phyloP scores from a whole-genome alignment of 2,888 invertebrate genomes.

The Hydraecia micacea region DNA sequence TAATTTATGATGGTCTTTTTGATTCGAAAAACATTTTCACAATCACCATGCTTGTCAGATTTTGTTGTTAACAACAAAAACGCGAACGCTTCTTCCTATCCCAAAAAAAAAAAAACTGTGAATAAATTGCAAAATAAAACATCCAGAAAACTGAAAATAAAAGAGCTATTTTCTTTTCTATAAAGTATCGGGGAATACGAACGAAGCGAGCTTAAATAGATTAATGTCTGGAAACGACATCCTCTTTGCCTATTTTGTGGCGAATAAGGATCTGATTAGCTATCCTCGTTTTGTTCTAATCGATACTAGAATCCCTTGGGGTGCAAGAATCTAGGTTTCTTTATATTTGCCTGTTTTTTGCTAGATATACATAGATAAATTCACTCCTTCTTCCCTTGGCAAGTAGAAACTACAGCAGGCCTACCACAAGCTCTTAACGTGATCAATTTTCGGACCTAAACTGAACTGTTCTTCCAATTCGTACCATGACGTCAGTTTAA shows the following conservation, averaged over 20 bases:
- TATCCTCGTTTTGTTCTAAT: slow-evolving; percentile 26
- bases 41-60: background rate
- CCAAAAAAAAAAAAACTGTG: background rate
- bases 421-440: no score
- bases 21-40: no score
- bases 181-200: slow-evolving; percentile 31
- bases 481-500: no score
- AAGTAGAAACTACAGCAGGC: no score
- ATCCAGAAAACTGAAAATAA: slow-evolving; percentile 11
- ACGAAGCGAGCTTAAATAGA: slow-evolving; percentile 44
- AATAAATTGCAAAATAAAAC: slow-evolving; percentile 8
- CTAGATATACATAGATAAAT: background rate
- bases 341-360: background rate
- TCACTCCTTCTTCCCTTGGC: no score
- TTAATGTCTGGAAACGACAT: slow-evolving; percentile 29
- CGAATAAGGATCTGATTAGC: slow-evolving; percentile 47
- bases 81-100: background rate
- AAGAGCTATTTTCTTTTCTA: slow-evolving; percentile 32
- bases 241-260: slow-evolving; percentile 56
- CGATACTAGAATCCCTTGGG: slow-evolving; percentile 28
- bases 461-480: no score
- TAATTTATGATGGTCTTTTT: background rate
- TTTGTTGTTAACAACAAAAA: background rate
- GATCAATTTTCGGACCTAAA: no score
- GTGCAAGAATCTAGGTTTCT: background rate